Percentiles rank a stretch among this genome's conserved stretches.
These are phyloP conservation scores for Clunio marinus DNA, from an alignment of 2,888 invertebrate genomes.

Conservation along the genomic window DNA sequence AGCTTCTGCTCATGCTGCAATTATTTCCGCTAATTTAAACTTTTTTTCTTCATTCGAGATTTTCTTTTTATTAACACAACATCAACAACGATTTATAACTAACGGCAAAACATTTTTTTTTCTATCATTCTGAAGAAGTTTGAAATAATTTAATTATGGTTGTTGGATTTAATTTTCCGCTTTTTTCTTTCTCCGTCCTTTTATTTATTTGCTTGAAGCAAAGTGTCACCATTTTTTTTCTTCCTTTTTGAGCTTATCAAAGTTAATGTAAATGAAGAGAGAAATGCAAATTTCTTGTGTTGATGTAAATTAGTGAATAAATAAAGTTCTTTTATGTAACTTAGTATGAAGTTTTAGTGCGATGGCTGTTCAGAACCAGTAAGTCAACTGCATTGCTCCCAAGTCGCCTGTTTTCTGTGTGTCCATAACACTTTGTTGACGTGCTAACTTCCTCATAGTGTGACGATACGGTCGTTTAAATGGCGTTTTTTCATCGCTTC, in stretches of 20 bases:
- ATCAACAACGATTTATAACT: constrained; percentile 21
- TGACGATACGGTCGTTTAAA: constrained; percentile 48
- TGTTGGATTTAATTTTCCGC: not conserved
- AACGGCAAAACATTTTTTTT: not conserved
- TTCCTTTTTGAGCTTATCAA: constrained; percentile 1
- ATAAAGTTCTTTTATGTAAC: too few relatives aligned
- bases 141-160: constrained; percentile 1
- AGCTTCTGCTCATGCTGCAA: not conserved
- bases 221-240: not conserved
- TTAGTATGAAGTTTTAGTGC: not conserved
- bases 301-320: too few relatives aligned
- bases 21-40: constrained; percentile 30
- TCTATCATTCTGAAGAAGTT: not conserved
- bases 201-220: not conserved
- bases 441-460: constrained; percentile 66
- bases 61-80: constrained; percentile 22
- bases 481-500: constrained; percentile 52
- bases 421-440: constrained; percentile 77
- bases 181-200: not conserved
- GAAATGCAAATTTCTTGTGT: not conserved
- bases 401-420: constrained; percentile 69
- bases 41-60: not conserved
- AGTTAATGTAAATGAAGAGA: not conserved
- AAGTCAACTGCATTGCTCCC: constrained; percentile 78
- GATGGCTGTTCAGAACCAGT: constrained; percentile 67